Conservation (phyloP, 2,113 vertebrate species). For the Sylvietta virens region DNA sequence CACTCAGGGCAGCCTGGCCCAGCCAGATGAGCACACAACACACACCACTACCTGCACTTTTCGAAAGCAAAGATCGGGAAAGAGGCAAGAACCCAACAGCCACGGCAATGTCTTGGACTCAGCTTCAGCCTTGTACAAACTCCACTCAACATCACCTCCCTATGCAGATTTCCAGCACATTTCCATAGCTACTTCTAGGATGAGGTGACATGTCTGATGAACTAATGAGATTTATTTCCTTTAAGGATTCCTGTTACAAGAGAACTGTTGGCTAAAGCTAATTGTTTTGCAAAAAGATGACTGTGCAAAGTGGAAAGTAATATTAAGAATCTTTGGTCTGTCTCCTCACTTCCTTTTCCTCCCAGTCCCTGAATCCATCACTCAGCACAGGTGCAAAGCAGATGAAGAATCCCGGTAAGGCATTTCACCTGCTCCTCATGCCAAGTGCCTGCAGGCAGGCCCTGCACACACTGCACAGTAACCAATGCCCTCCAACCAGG, state of each 20-base stretch:
- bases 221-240: background rate
- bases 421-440: background rate
- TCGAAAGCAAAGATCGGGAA: background rate
- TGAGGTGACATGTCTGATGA: background rate
- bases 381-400: background rate
- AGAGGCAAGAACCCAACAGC: background rate
- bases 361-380: background rate
- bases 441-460: background rate
- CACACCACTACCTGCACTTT: background rate
- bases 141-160: background rate
- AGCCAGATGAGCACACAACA: background rate
- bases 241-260: background rate
- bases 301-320: background rate
- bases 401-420: background rate
- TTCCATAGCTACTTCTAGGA: background rate
- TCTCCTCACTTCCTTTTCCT: background rate
- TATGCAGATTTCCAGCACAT: background rate
- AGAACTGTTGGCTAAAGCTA: background rate
- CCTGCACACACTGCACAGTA: rapidly evolving
- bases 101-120: background rate
- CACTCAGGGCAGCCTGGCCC: background rate
- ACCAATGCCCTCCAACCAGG: background rate
- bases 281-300: background rate
- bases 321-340: background rate
- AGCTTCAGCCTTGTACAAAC: background rate